Conservation (phyloP, 2,888 invertebrate species). For the Spilosoma lubricipeda region DNA sequence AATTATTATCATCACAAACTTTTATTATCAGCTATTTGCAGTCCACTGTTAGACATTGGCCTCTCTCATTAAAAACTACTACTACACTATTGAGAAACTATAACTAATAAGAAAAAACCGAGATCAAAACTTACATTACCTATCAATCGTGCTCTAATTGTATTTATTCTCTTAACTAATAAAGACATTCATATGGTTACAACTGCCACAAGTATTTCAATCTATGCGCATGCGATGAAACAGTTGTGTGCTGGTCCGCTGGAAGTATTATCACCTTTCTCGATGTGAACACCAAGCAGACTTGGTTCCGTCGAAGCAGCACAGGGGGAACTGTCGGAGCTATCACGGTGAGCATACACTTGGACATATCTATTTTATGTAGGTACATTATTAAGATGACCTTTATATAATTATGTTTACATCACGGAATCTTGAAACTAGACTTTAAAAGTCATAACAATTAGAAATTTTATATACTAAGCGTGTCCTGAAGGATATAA, state of each 20-base stretch:
- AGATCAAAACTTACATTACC: background rate
- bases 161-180: conserved; percentile 44
- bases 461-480: background rate
- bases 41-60: too few species aligned
- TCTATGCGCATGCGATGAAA: conserved; percentile 90
- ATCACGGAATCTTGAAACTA: background rate
- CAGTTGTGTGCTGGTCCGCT: conserved; percentile 91
- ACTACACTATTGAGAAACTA: too few species aligned
- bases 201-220: conserved; percentile 94
- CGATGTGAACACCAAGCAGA: conserved; percentile 87
- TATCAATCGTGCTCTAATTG: background rate
- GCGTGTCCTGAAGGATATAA: too few species aligned
- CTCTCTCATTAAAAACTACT: too few species aligned
- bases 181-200: conserved; percentile 94
- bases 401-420: background rate
- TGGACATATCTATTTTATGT: background rate
- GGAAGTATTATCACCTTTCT: conserved; percentile 94
- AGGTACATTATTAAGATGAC: background rate
- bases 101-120: too few species aligned
- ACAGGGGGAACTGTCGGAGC: conserved; percentile 94
- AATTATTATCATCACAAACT: background rate
- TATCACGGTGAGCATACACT: conserved; percentile 86
- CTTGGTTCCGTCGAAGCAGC: conserved; percentile 90
- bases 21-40: too few species aligned
- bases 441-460: background rate